Evolutionary conservation across 2,113 vertebrate species (phyloP).

Genomic region (Aix galericulata): DNA sequence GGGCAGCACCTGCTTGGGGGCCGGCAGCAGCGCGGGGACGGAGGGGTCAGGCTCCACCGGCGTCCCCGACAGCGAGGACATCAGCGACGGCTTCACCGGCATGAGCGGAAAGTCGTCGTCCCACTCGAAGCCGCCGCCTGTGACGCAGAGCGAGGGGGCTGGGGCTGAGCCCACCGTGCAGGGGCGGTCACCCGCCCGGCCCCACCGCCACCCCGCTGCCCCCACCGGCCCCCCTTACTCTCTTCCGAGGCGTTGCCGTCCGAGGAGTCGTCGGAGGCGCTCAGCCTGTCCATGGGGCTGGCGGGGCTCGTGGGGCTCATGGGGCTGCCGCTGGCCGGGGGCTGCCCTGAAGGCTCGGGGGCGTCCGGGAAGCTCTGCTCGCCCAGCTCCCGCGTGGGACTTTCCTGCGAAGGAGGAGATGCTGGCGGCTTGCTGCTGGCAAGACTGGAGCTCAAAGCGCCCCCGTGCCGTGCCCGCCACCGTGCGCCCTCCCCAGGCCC

Average conservation of each 20-base stretch:
- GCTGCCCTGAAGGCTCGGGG: constrained; percentile 56
- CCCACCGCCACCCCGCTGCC: rapidly evolving
- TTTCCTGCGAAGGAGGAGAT: constrained; percentile 80
- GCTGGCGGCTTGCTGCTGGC: neutral
- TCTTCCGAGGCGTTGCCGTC: constrained; percentile 71
- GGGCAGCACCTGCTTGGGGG: constrained; percentile 68
- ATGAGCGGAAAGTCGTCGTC: constrained; percentile 74
- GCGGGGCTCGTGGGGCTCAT: neutral
- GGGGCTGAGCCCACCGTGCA: neutral
- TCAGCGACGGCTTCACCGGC: constrained; percentile 77
- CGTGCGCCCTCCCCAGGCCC: rapidly evolving
- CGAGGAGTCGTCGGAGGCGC: constrained; percentile 52
- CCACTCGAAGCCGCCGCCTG: constrained; percentile 81
- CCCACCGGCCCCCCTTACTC: constrained; percentile 61
- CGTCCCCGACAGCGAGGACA: neutral
- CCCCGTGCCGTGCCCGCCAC: rapidly evolving
- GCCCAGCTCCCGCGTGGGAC: constrained; percentile 89
- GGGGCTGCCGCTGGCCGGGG: constrained; percentile 41
- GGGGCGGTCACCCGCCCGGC: neutral
- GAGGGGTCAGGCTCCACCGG: constrained; percentile 10
- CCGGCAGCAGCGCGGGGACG: constrained; percentile 23
- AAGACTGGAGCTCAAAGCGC: rapidly evolving
- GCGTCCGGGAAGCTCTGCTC: constrained; percentile 82
- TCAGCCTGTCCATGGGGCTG: constrained; percentile 3
- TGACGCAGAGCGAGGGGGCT: neutral